A percentile compares a stretch with the other conserved stretches of the same genome.
These are phyloP conservation scores for Anolis apletophallus DNA, from an alignment of 2,797 vertebrate species.

Conservation along the genomic window DNA sequence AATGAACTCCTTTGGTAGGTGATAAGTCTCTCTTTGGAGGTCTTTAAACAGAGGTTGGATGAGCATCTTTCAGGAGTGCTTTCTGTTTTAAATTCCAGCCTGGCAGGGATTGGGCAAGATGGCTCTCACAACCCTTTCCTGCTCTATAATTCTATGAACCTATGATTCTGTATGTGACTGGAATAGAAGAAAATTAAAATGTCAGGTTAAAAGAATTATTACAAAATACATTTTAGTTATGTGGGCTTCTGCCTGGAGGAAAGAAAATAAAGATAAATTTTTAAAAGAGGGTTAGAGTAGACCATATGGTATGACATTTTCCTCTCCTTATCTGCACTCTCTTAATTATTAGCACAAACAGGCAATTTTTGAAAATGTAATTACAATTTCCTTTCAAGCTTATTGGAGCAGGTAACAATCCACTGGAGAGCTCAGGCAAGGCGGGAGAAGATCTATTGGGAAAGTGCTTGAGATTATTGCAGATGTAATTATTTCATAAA, in stretches of 20 bases:
- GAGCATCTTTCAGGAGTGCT: no score
- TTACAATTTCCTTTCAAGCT: background rate
- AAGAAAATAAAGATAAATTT: conserved; percentile 24
- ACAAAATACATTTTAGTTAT: background rate
- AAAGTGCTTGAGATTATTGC: background rate
- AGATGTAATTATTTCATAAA: background rate
- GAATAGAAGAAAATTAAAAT: background rate
- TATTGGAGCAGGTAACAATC: background rate
- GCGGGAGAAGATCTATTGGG: background rate
- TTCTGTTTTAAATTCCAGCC: no score
- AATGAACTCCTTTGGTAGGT: no score
- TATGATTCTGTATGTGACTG: background rate
- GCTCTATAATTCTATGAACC: no score
- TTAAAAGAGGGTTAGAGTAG: background rate
- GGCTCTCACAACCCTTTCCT: no score
- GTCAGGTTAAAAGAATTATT: conserved; percentile 24
- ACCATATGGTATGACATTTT: background rate
- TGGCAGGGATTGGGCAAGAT: no score
- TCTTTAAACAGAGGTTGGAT: no score
- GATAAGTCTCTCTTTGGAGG: no score
- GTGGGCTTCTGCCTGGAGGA: conserved; percentile 16
- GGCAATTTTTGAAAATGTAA: background rate
- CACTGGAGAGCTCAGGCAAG: background rate
- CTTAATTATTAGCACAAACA: conserved; percentile 32
- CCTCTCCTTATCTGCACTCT: background rate